Evolutionary conservation across 2,888 invertebrate species (phyloP).

Genomic region (Gryllus longicercus): DNA sequence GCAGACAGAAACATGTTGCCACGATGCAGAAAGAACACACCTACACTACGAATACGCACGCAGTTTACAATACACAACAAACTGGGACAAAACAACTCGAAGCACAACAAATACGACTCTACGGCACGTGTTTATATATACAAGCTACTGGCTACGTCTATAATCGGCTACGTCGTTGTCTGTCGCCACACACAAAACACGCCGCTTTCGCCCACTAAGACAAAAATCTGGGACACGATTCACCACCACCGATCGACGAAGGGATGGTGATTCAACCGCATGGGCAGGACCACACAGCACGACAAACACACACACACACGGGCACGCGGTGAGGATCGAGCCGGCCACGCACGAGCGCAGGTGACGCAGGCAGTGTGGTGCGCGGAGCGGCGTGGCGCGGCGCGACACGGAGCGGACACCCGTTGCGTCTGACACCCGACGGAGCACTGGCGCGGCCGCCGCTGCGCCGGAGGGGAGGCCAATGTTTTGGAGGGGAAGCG

Average conservation of each 20-base stretch:
- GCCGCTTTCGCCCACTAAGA: neutral
- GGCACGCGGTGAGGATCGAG: neutral
- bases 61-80: neutral
- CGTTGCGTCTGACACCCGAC: neutral
- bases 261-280: neutral
- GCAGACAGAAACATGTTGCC: neutral
- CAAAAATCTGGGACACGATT: neutral
- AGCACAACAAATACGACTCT: neutral
- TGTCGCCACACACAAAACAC: neutral
- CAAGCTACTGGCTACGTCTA: neutral
- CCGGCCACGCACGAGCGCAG: neutral
- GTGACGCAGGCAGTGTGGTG: neutral
- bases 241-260: neutral
- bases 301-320: neutral
- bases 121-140: neutral
- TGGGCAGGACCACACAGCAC: neutral
- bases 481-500: conserved; percentile 5
- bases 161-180: neutral
- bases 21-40: neutral
- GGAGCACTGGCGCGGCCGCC: neutral
- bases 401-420: neutral
- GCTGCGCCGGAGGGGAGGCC: neutral
- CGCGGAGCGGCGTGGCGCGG: neutral
- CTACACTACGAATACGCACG: neutral
- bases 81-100: neutral